These are phyloP conservation scores for Onthophagus sagittarius DNA, from an alignment of 2,888 invertebrate genomes.

Conservation along the genomic window DNA sequence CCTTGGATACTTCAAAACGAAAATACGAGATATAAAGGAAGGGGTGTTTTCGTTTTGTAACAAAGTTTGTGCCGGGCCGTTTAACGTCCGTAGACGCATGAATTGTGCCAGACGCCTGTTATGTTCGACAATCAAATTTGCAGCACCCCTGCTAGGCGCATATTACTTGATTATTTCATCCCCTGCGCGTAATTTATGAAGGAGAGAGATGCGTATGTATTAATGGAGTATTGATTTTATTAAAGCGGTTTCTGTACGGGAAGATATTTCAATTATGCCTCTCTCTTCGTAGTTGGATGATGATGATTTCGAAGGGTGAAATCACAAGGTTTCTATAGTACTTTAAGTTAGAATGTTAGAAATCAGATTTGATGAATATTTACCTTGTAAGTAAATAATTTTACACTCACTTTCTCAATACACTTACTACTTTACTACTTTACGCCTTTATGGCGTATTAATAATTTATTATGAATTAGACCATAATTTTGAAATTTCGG, in stretches of 20 bases:
- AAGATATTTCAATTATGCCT: conserved; percentile 14
- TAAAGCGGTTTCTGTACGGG: conserved; percentile 14
- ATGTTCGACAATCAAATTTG: conserved; percentile 6
- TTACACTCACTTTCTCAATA: too few species aligned
- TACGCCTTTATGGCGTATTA: too few species aligned
- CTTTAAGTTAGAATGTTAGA: neutral
- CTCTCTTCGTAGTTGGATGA: neutral
- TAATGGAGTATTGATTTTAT: conserved; percentile 32
- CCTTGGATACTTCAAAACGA: neutral
- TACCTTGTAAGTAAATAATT: too few species aligned
- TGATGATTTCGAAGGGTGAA: neutral
- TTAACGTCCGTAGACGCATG: neutral
- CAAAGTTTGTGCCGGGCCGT: conserved; percentile 2
- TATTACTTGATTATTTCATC: neutral
- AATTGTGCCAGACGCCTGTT: neutral
- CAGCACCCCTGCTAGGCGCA: conserved; percentile 3
- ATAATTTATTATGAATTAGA: too few species aligned
- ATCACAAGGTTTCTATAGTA: neutral
- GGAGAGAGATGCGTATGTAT: conserved; percentile 17
- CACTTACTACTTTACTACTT: too few species aligned
- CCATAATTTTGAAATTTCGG: too few species aligned
- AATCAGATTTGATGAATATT: too few species aligned
- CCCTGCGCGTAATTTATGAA: conserved; percentile 6
- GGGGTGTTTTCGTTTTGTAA: conserved; percentile 12
- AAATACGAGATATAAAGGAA: neutral